A percentile compares a stretch with the other conserved stretches of the same genome.
Evolutionary conservation across 2,888 invertebrate genomes (phyloP).

Genomic region (Cantharis flavilabris): DNA sequence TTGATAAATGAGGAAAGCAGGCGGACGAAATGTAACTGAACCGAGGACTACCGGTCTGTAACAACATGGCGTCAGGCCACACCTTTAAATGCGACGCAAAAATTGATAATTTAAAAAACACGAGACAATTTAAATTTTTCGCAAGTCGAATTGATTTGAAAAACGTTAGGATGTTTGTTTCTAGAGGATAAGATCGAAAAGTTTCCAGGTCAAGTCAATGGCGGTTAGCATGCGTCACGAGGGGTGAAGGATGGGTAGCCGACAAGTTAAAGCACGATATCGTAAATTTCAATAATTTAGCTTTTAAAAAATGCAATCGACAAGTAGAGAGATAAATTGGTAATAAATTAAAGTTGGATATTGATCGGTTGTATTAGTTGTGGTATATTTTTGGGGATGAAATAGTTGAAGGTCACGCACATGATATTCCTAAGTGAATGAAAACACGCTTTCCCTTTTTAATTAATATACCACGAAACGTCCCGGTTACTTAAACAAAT

Average conservation of each 20-base stretch:
- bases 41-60: slow-evolving; percentile 36
- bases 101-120: not conserved
- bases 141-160: not conserved
- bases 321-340: not conserved
- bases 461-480: not conserved
- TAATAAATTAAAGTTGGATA: not conserved
- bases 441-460: slow-evolving; percentile 17
- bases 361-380: not conserved
- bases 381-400: not conserved
- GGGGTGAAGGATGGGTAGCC: slow-evolving; percentile 9
- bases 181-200: not conserved
- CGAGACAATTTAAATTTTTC: not conserved
- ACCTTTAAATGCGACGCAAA: slow-evolving; percentile 54
- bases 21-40: slow-evolving; percentile 26
- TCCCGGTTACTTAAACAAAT: not conserved
- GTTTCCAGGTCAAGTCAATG: slow-evolving; percentile 20
- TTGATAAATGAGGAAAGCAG: slow-evolving; percentile 42
- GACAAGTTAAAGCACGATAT: slow-evolving; percentile 8
- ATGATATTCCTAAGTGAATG: slow-evolving; percentile 8
- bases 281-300: not conserved
- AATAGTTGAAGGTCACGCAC: slow-evolving; percentile 40
- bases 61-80: slow-evolving; percentile 56
- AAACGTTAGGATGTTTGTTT: not conserved
- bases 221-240: slow-evolving; percentile 19
- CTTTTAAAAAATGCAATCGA: not conserved